Evolutionary conservation across 2,113 vertebrate species (phyloP).

Genomic region (Saiga tatarica): DNA sequence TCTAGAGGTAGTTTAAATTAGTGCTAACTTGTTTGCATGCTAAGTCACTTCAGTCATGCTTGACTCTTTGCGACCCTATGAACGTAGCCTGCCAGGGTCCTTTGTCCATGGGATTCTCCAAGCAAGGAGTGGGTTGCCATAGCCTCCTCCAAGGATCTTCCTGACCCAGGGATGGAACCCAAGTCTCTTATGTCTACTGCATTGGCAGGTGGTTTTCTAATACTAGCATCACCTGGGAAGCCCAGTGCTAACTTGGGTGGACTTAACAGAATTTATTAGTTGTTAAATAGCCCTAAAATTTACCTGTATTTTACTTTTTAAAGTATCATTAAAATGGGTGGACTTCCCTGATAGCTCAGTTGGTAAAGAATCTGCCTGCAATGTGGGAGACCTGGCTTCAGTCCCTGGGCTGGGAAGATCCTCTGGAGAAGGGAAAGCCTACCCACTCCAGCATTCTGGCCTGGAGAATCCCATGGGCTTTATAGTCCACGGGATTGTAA

Average conservation of each 20-base stretch:
- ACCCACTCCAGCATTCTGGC: neutral
- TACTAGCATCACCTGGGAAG: neutral
- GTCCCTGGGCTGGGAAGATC: neutral
- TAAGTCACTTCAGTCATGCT: neutral
- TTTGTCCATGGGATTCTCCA: neutral
- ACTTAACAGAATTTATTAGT: neutral
- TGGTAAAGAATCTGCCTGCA: neutral
- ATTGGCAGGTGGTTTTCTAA: neutral
- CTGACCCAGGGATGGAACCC: neutral
- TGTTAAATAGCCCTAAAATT: neutral
- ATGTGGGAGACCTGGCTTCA: neutral
- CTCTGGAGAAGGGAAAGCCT: neutral
- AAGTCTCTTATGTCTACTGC: neutral
- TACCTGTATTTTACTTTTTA: neutral
- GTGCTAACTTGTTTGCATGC: neutral
- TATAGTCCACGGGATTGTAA: neutral
- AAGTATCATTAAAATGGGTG: neutral
- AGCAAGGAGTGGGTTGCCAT: neutral
- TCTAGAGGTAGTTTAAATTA: neutral
- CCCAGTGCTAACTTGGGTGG: neutral
- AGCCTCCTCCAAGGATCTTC: neutral
- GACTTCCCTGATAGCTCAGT: neutral
- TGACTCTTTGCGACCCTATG: neutral
- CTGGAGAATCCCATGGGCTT: neutral
- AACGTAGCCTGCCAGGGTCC: neutral